phyloP scores from a whole-genome alignment of 64 coral and sea anemone genomes.

The Hydrozoanthus tunicans region DNA sequence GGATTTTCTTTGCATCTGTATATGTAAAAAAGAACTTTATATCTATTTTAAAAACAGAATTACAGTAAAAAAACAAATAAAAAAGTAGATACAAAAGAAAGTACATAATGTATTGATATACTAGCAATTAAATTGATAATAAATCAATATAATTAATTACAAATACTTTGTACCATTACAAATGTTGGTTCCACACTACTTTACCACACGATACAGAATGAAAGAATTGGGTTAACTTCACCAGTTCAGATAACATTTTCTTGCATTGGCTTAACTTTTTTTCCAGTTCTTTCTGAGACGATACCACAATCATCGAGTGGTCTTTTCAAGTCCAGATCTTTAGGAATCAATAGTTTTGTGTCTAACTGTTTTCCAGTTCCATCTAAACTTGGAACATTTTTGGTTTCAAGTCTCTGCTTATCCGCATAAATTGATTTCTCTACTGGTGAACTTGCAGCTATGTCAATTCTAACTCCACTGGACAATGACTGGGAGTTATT shows the following conservation, averaged over 20 bases:
- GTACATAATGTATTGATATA: no score
- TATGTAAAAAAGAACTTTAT: no score
- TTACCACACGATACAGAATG: no score
- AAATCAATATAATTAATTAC: no score
- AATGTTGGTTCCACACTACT: no score
- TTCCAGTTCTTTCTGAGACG: not conserved
- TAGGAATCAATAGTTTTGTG: not conserved
- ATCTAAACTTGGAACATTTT: not conserved
- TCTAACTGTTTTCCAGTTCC: not conserved
- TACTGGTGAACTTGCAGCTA: not conserved
- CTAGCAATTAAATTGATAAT: no score
- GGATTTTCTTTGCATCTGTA: no score
- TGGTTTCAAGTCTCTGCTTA: not conserved
- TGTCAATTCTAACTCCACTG: not conserved
- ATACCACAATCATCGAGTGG: not conserved
- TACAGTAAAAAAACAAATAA: no score
- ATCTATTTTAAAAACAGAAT: no score
- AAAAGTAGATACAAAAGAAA: no score
- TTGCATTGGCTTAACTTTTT: constrained; percentile 1
- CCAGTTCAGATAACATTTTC: not conserved
- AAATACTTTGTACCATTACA: no score
- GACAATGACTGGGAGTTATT: not conserved
- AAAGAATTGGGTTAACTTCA: no score
- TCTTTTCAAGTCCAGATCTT: constrained; percentile 31
- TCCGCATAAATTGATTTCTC: not conserved